Evolutionary conservation across 2,113 vertebrate genomes (phyloP).

Genomic region (Oreochromis tanganicae): DNA sequence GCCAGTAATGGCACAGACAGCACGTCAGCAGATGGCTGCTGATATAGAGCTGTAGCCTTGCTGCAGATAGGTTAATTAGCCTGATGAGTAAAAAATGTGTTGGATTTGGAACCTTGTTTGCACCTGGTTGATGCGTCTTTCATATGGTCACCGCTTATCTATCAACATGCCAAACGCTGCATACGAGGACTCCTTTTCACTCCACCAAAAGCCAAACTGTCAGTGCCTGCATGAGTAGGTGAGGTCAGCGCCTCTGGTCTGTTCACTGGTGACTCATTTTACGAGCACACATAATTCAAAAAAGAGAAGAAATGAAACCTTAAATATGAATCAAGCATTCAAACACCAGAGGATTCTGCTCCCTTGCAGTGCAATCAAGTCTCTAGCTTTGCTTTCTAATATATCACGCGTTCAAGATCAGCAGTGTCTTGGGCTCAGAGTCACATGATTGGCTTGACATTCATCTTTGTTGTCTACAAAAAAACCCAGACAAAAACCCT

Average conservation of each 20-base stretch:
- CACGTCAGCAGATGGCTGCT: conserved; percentile 68
- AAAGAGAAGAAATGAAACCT: background rate
- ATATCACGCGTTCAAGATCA: background rate
- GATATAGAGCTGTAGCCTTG: conserved; percentile 60
- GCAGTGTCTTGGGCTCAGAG: background rate
- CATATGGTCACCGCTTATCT: conserved; percentile 18
- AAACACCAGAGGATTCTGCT: background rate
- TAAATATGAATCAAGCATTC: background rate
- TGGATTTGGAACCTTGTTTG: conserved; percentile 45
- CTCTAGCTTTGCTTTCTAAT: background rate
- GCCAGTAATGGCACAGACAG: conserved; percentile 50
- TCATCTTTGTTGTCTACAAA: background rate
- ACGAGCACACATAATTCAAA: background rate
- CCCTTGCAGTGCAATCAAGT: background rate
- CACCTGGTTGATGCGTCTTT: conserved; percentile 28
- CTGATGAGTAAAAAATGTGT: conserved; percentile 67
- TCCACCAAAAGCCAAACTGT: background rate
- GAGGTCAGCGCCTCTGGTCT: background rate
- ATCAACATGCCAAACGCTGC: background rate
- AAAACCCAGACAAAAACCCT: no score
- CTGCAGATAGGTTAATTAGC: conserved; percentile 72
- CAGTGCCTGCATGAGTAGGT: background rate
- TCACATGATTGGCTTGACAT: background rate
- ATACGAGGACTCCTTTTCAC: background rate
- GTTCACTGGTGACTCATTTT: background rate